phyloP scores from a whole-genome alignment of 2,113 vertebrate genomes.

The Meleagris gallopavo region DNA sequence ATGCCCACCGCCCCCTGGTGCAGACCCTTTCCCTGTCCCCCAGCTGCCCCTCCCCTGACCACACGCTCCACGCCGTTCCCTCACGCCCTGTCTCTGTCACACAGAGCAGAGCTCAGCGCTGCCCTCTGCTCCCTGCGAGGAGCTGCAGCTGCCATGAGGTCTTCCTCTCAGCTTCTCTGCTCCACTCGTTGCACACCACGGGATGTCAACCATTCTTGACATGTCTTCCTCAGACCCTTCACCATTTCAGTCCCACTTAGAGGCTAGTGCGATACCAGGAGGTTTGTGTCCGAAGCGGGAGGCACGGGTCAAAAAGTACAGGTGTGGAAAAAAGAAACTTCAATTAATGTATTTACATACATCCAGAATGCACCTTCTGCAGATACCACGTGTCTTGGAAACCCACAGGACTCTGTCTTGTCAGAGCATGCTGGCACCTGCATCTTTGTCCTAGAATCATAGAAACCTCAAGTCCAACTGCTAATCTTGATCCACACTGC shows the following conservation, averaged over 20 bases:
- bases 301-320: neutral
- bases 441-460: neutral
- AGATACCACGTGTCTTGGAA: neutral
- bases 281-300: accelerated
- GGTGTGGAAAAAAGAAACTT: neutral
- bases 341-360: neutral
- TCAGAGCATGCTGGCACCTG: neutral
- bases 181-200: neutral
- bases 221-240: neutral
- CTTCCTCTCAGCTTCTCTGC: neutral
- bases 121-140: no score
- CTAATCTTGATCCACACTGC: neutral
- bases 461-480: neutral
- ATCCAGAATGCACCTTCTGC: neutral
- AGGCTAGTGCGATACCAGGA: neutral
- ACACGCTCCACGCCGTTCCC: no score
- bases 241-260: neutral
- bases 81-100: no score
- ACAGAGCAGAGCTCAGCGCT: no score
- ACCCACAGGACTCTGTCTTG: accelerated
- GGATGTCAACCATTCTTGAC: neutral
- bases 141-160: no score
- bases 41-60: no score
- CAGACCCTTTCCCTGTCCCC: no score
- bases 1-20: no score